Percentiles rank a stretch among this genome's conserved stretches.
Evolutionary conservation across 2,888 invertebrate genomes (phyloP).

Genomic region (Eupithecia exiguata): DNA sequence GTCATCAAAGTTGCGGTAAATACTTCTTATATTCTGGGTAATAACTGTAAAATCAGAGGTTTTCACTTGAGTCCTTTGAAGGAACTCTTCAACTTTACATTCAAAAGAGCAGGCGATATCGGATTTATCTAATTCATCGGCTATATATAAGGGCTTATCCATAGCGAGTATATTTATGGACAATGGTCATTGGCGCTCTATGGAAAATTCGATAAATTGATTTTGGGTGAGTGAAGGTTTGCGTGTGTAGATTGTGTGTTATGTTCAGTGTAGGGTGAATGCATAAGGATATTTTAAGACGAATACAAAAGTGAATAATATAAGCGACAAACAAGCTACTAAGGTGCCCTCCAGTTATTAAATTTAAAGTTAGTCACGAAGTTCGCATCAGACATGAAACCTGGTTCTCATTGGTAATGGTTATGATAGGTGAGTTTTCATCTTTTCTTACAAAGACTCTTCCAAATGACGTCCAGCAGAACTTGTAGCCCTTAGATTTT

Average conservation of each 20-base stretch:
- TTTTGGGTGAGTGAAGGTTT: no score
- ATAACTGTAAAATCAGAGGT: neutral
- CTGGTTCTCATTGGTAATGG: neutral
- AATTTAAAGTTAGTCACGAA: neutral
- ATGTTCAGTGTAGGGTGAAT: no score
- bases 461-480: slow-evolving; percentile 25
- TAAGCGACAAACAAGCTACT: neutral
- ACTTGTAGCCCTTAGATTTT: slow-evolving; percentile 21
- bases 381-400: neutral
- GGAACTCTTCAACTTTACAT: neutral
- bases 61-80: neutral
- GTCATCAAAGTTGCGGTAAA: neutral
- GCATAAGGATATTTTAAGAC: no score
- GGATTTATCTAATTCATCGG: neutral
- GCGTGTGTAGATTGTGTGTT: no score
- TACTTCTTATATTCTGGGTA: neutral
- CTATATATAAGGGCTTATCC: no score
- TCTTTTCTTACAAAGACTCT: neutral
- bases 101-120: neutral
- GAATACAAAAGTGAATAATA: neutral
- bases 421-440: neutral
- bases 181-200: no score
- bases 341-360: neutral
- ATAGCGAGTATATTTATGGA: no score
- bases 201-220: no score